Evolutionary conservation across 2,797 vertebrate species (phyloP).

Genomic region (Cirrhinus mrigala): DNA sequence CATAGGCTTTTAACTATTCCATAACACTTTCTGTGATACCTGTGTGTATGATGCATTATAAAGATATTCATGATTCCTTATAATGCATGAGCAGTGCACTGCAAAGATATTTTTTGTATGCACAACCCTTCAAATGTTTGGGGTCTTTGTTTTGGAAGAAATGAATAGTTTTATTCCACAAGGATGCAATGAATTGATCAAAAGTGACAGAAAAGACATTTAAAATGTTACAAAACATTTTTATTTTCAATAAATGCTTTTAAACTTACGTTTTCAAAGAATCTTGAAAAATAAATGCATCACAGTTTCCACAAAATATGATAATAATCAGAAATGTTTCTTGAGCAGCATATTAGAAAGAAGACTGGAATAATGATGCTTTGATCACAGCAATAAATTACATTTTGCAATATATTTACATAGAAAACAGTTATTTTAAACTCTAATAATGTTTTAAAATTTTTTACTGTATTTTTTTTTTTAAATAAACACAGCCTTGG

Average conservation of each 20-base stretch:
- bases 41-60: conserved; percentile 8
- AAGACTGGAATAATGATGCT: background rate
- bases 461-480: background rate
- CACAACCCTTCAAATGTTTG: background rate
- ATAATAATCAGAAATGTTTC: background rate
- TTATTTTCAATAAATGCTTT: background rate
- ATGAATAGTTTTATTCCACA: background rate
- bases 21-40: background rate
- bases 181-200: background rate
- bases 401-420: background rate
- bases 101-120: background rate
- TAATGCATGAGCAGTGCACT: background rate
- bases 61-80: background rate
- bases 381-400: background rate
- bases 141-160: background rate
- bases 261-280: background rate
- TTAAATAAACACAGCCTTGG: background rate
- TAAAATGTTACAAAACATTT: no score
- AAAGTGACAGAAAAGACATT: no score
- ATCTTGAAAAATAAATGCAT: background rate
- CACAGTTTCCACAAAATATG: background rate
- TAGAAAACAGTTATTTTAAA: background rate
- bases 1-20: background rate
- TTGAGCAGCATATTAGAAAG: background rate
- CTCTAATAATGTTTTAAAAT: no score